Evolutionary conservation across 2,888 invertebrate species (phyloP).

Genomic region (Buathra laborator): DNA sequence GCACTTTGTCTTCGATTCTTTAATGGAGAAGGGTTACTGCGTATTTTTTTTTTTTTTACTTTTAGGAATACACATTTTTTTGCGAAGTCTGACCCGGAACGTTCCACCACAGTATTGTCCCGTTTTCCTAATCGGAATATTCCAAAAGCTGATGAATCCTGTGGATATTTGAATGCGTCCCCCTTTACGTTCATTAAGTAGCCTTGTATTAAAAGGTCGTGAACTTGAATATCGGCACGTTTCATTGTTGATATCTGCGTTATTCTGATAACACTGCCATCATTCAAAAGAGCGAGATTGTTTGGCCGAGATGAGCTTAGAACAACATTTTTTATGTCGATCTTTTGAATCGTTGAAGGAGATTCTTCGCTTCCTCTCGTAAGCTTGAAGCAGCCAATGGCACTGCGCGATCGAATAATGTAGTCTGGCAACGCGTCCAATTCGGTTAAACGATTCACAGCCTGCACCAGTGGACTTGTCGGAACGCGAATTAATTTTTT

Average conservation of each 20-base stretch:
- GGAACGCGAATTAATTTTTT: slow-evolving; percentile 55
- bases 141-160: not conserved
- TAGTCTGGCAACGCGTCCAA: not conserved
- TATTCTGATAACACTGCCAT: slow-evolving; percentile 8
- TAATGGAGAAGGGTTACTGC: slow-evolving; percentile 7
- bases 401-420: not conserved
- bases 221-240: not conserved
- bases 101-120: not conserved
- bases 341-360: not conserved
- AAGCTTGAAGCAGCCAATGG: not conserved
- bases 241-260: too few relatives aligned
- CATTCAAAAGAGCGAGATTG: slow-evolving; percentile 12
- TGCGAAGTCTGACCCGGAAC: not conserved
- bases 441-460: slow-evolving; percentile 17
- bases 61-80: not conserved
- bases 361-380: not conserved
- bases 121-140: slow-evolving; percentile 8
- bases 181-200: slow-evolving; percentile 8
- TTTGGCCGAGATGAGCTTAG: not conserved
- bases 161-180: slow-evolving; percentile 13
- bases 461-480: slow-evolving; percentile 28
- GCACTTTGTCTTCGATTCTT: not conserved
- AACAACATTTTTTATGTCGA: slow-evolving; percentile 3
- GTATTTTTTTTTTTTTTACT: not conserved
- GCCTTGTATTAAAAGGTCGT: not conserved